Base-by-base conservation (phyloP, 2,888 invertebrate genomes). In the Byasa hedistus region DNA sequence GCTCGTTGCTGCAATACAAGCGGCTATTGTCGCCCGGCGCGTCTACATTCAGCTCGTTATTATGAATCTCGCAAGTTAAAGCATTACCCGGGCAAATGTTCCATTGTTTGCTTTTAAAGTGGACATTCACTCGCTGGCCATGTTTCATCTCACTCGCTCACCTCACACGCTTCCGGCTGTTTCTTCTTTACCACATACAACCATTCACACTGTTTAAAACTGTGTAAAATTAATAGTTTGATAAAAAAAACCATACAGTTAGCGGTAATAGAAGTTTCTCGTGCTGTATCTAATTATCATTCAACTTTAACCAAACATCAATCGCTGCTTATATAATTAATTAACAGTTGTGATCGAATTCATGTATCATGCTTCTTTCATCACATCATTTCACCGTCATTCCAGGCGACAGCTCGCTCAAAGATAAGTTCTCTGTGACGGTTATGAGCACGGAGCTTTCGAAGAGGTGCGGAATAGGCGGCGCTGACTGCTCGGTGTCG, bases 381-480 rank as follows among this genome's bases (percentile, higher is more conserved):
- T n/a, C 19, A 73, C 72, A 77, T 79, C 76, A 55, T 70, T 71
- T 58, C 32, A 57, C 67, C 70, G 69, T 71, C 73, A 72, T 88
- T 88, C 68, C 89, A 91, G 91, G 80, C 86, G 93, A 79, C 85
- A 88, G 75, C 86, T 89, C 78, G 70, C 80, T 86, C 74, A 89
- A 88, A 83, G 87, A 89, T 75, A 85, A 86, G 52, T 94, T 93
- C 78, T 91, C 93, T 48, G 92, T 95, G 57, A 94, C 94, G 4
- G 83, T 95, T 70, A 86, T 94, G 7, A 92, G 94, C 69, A 95
- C 94, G 36, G 89, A 91, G 44, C 92, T 95, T 80, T 94, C 95
- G 3, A 92, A 93, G 76, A 88, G 90, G 58, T 93, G 94, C 61
- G 93, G 94, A 19, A 80, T 95, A 62, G 86, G 87, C 57, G 93